These are phyloP conservation scores for Falco berigora DNA, from an alignment of 2,797 vertebrate species.

Conservation along the genomic window DNA sequence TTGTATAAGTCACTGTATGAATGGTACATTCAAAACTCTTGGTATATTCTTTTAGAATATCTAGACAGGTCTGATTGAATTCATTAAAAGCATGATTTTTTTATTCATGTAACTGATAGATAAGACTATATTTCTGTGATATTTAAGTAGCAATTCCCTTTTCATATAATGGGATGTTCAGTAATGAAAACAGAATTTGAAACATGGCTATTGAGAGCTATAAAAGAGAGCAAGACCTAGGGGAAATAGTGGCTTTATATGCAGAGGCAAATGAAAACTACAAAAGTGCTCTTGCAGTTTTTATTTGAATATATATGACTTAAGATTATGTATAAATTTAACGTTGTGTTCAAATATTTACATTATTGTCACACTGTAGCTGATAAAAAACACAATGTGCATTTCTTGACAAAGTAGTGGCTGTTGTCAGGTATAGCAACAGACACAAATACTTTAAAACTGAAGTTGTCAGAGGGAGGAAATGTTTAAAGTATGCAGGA, in stretches of 20 bases:
- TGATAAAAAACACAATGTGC: neutral
- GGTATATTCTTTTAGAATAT: neutral
- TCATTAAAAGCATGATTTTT: neutral
- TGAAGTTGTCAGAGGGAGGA: neutral
- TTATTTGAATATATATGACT: neutral
- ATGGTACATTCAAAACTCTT: neutral
- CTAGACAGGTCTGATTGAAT: neutral
- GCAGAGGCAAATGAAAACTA: neutral
- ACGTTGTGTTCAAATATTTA: neutral
- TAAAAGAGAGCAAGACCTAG: neutral
- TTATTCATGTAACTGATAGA: neutral
- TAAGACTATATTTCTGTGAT: neutral
- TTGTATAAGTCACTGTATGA: neutral
- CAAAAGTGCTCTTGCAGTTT: neutral
- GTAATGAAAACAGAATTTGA: constrained; percentile 30
- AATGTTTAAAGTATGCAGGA: neutral
- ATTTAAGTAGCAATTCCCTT: neutral
- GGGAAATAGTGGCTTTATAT: neutral
- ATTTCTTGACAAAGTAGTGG: neutral
- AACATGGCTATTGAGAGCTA: neutral
- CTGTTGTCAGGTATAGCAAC: neutral
- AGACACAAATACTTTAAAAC: neutral
- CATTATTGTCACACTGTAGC: neutral
- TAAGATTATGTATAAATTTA: neutral
- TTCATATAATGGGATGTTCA: neutral